phyloP scores from a whole-genome alignment of 2,113 vertebrate species.

The Empidonax alnorum region DNA sequence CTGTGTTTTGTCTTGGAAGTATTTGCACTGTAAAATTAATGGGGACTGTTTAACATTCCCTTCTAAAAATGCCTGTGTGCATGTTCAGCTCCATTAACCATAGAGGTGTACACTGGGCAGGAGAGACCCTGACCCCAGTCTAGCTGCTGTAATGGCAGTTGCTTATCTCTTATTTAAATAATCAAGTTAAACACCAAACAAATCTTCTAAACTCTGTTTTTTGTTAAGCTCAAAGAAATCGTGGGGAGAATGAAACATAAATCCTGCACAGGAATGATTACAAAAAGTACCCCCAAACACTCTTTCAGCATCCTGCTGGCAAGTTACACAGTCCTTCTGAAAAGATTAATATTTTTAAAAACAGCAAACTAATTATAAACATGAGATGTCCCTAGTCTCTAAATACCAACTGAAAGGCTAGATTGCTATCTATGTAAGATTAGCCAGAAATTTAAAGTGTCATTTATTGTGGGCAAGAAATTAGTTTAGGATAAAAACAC shows the following conservation, averaged over 20 bases:
- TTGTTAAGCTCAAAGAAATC: constrained; percentile 9
- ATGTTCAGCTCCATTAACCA: constrained; percentile 41
- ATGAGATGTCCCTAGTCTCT: constrained; percentile 2
- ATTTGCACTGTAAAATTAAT: constrained; percentile 67
- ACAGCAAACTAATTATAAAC: constrained; percentile 16
- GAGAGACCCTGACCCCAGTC: constrained; percentile 29
- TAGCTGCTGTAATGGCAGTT: constrained; percentile 23
- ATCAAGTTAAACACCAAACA: constrained; percentile 44
- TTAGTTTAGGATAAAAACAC: constrained; percentile 33
- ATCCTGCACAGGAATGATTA: not conserved
- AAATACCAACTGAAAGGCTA: constrained; percentile 41
- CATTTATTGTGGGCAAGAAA: constrained; percentile 43
- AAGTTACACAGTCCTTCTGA: not conserved
- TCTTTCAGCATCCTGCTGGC: not conserved
- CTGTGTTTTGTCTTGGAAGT: constrained; percentile 53
- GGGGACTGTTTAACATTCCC: constrained; percentile 57
- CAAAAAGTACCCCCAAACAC: not conserved
- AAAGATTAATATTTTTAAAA: constrained; percentile 38
- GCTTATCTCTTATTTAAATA: constrained; percentile 61
- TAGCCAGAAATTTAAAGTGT: constrained; percentile 46
- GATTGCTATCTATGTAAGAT: constrained; percentile 27
- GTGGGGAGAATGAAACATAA: not conserved
- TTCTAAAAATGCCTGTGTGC: constrained; percentile 44
- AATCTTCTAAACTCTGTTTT: constrained; percentile 41
- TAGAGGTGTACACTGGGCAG: not conserved